Conservation (phyloP, 2,113 vertebrate species). For the Epinephelus lanceolatus region DNA sequence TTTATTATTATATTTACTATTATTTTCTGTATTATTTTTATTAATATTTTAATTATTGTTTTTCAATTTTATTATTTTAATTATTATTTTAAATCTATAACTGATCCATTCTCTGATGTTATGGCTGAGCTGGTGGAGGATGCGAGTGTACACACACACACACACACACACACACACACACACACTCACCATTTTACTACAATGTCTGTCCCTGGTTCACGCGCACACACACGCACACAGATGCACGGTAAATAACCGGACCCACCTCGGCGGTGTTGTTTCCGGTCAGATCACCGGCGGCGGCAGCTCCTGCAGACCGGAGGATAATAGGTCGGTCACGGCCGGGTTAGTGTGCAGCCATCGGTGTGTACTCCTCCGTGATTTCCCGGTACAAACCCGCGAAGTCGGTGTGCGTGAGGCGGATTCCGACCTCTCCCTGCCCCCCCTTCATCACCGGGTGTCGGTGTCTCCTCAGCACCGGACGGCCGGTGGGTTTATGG, state of each 20-base stretch:
- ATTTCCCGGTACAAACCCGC: slow-evolving; percentile 36
- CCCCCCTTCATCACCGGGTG: slow-evolving; percentile 44
- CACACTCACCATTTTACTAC: not conserved
- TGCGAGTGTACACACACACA: not conserved
- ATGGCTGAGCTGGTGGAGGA: too few relatives aligned
- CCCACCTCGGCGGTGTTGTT: slow-evolving; percentile 34
- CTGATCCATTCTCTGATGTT: too few relatives aligned
- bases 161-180: slow-evolving; percentile 5
- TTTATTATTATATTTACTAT: too few relatives aligned
- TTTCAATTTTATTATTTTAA: too few relatives aligned
- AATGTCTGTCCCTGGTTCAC: not conserved
- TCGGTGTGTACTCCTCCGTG: slow-evolving; percentile 45
- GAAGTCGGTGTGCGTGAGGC: slow-evolving; percentile 15
- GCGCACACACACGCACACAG: not conserved
- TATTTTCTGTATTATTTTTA: too few relatives aligned
- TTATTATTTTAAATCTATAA: too few relatives aligned
- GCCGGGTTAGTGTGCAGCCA: slow-evolving; percentile 51
- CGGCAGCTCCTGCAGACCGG: slow-evolving; percentile 19
- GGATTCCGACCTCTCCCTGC: slow-evolving; percentile 26
- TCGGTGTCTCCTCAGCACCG: not conserved
- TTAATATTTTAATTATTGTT: too few relatives aligned
- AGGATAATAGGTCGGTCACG: slow-evolving; percentile 61
- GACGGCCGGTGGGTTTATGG: not conserved
- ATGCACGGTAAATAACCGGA: not conserved
- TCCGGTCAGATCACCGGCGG: not conserved